phyloP scores from a whole-genome alignment of 2,113 vertebrate genomes.

The Indicator maculatus region DNA sequence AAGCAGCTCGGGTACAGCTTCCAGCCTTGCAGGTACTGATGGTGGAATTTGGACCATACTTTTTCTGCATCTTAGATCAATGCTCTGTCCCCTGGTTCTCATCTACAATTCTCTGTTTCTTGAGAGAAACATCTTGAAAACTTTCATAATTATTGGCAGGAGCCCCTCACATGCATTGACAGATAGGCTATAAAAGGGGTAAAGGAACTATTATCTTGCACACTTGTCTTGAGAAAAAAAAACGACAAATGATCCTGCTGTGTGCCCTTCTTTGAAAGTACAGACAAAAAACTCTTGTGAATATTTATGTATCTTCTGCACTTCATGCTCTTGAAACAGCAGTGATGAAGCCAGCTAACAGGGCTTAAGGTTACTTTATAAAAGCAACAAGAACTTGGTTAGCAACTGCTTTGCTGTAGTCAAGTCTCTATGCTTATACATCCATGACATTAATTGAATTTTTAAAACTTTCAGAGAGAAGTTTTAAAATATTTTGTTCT shows the following conservation, averaged over 20 bases:
- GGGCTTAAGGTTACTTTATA: neutral
- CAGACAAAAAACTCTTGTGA: neutral
- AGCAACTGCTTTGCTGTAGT: constrained; percentile 16
- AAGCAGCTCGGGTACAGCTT: neutral
- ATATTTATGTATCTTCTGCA: neutral
- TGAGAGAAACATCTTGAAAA: neutral
- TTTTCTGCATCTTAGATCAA: neutral
- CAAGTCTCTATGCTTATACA: constrained; percentile 53
- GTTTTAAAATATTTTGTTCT: constrained; percentile 74
- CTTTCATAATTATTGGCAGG: neutral
- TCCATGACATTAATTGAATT: constrained; percentile 72
- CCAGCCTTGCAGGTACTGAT: neutral
- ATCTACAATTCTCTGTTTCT: neutral
- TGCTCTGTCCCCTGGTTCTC: neutral
- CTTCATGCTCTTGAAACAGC: neutral
- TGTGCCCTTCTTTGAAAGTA: neutral
- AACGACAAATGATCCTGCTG: neutral
- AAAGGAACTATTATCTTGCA: neutral
- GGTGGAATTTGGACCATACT: neutral
- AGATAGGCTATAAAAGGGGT: neutral
- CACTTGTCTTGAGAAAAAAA: neutral
- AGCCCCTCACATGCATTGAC: neutral
- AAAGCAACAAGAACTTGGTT: neutral
- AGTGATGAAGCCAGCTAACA: neutral
- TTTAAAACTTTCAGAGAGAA: constrained; percentile 72